Percentiles rank a stretch among this genome's conserved stretches.
Evolutionary conservation across 2,113 vertebrate genomes (phyloP).

Genomic region (Campylomormyrus numenius): DNA sequence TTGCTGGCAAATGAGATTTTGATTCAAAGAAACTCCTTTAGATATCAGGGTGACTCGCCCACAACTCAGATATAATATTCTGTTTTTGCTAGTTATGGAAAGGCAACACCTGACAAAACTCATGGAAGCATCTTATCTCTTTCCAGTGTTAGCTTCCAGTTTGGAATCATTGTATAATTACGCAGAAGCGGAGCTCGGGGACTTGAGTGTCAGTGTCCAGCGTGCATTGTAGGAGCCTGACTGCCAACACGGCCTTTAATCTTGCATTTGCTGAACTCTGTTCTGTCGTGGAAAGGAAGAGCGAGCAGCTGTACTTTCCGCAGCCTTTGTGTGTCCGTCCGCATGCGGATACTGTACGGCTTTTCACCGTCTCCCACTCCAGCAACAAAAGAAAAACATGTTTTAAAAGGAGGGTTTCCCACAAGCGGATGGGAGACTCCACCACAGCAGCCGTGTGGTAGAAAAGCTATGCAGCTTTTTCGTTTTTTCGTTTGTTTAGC

Average conservation of each 20-base stretch:
- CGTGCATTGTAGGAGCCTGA: neutral
- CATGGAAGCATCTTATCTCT: too few species aligned
- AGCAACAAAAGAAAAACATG: neutral
- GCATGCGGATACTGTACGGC: neutral
- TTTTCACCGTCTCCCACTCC: neutral
- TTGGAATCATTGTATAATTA: neutral
- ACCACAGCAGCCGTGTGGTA: neutral
- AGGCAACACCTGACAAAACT: neutral
- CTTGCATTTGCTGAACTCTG: neutral
- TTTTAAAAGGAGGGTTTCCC: neutral
- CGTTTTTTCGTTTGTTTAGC: neutral
- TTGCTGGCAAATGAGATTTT: slow-evolving; percentile 12
- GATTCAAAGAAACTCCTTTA: neutral
- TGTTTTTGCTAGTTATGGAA: neutral
- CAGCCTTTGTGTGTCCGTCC: neutral
- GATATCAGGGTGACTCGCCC: neutral
- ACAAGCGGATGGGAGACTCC: neutral
- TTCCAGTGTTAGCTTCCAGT: neutral
- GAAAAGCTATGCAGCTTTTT: neutral
- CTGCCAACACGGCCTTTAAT: neutral
- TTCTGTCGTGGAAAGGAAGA: neutral
- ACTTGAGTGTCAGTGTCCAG: neutral
- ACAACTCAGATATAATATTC: neutral
- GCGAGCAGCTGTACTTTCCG: neutral
- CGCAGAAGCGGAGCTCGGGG: neutral